Conservation (phyloP, 2,797 vertebrate genomes). For the Steatocranus sp. region DNA sequence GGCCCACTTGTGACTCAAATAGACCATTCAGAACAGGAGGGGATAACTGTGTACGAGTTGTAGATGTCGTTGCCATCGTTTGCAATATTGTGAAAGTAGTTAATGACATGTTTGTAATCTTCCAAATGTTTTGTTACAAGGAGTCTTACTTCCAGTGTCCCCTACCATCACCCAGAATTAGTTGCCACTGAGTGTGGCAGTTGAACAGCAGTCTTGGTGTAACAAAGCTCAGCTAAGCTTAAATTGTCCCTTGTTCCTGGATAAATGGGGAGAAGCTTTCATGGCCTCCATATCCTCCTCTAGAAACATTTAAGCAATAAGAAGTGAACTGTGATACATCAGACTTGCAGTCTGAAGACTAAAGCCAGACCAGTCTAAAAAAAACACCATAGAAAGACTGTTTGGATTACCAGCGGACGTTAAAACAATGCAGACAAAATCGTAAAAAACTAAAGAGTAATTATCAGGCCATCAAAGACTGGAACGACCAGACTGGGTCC, state of each 20-base stretch:
- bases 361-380: background rate
- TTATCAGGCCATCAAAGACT: background rate
- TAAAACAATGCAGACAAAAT: background rate
- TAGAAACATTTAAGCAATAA: background rate
- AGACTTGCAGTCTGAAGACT: background rate
- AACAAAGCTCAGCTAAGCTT: background rate
- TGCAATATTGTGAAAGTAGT: background rate
- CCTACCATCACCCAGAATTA: background rate
- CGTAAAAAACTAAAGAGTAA: background rate
- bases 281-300: background rate
- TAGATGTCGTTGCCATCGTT: background rate
- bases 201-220: background rate
- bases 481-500: background rate
- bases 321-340: background rate
- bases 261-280: background rate
- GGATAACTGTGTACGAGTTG: background rate
- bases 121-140: background rate
- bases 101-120: background rate
- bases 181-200: background rate
- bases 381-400: background rate
- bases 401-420: background rate
- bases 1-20: background rate
- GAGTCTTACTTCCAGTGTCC: background rate
- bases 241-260: background rate
- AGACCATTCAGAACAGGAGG: background rate